Base-by-base conservation (phyloP, 2,113 vertebrate species). In the Paradoxurus hermaphroditus region DNA sequence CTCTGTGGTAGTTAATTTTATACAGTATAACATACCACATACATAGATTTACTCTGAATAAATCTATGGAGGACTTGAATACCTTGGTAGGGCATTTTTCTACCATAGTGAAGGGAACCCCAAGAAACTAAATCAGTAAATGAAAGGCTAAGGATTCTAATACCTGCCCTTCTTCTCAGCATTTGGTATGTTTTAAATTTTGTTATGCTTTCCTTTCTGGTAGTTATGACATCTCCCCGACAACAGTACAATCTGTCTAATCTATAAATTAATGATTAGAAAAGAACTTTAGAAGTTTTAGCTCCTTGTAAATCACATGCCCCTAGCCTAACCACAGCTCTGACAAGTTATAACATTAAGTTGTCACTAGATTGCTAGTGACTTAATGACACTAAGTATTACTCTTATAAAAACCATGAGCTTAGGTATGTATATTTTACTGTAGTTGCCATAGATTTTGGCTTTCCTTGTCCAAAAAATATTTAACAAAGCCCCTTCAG, bases 151-250 rank as follows among this genome's bases (percentile, higher is more conserved):
- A 88, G 34, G 34, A 91, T 78, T 96, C 63, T 79, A 68, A 90
- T 94, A 59, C 12, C 15, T 75, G 11, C 51, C 75, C 93, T 94
- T 90, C 49, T 88, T 89, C 53, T 65, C 72, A 94, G 10, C 13
- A 56, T 36, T 63, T 86, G 15, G 7, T 86, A 82, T 77, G 2
- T 82, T 92, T 97, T 94, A 34, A 53, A 65, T 70, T 96, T 83
- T 89, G 56, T 75, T 95, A 86, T 90, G 44, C 36, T 97, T 90
- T 96, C 36, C 3, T 92, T 96, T 84, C 84, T 92, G 82, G 86
- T 95, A 84, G 68, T 87, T 93, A 12, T 88, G 75, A 73, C 70
- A 88, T 79, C 53, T 95, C 62, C 68, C 10, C 23, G 77, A 62
- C 67, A 77, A 53, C 13, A 77, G 13, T 92, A 82, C 67, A 90